Evolutionary conservation across 2,888 invertebrate genomes (phyloP).

Genomic region (Leptinotarsa rubiginosa): DNA sequence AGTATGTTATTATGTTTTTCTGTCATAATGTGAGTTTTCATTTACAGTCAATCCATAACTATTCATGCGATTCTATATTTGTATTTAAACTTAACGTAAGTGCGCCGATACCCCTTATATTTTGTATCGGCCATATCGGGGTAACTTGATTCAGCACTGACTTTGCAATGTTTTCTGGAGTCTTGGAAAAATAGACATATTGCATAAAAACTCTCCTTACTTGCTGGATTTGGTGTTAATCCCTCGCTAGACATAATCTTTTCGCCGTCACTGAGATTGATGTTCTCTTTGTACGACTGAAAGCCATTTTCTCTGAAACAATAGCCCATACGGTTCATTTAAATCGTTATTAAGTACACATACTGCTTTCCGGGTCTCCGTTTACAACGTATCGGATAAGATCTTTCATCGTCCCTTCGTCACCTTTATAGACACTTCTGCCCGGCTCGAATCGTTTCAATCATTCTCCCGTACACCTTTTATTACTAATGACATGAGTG

Average conservation of each 20-base stretch:
- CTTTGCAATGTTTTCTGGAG: too few species aligned
- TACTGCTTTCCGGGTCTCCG: slow-evolving; percentile 57
- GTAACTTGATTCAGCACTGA: too few species aligned
- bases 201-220: too few species aligned
- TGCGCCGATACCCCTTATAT: too few species aligned
- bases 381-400: slow-evolving; percentile 55
- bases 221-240: neutral
- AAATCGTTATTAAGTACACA: slow-evolving; percentile 60
- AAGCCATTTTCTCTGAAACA: slow-evolving; percentile 54
- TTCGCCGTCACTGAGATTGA: slow-evolving; percentile 29
- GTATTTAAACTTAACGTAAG: too few species aligned
- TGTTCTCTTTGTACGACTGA: slow-evolving; percentile 38
- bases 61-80: too few species aligned
- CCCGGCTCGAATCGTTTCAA: slow-evolving; percentile 25
- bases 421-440: slow-evolving; percentile 53
- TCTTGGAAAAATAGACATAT: too few species aligned
- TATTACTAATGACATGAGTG: slow-evolving; percentile 38
- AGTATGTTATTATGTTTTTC: too few species aligned
- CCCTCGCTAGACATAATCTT: neutral
- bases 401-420: slow-evolving; percentile 53
- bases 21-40: too few species aligned
- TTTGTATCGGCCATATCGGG: too few species aligned
- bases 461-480: slow-evolving; percentile 26
- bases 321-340: slow-evolving; percentile 58
- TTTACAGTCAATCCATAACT: too few species aligned